Percentiles rank a stretch among this genome's conserved stretches.
phyloP scores from a whole-genome alignment of 2,113 vertebrate species.

The Vidua chalybeata region DNA sequence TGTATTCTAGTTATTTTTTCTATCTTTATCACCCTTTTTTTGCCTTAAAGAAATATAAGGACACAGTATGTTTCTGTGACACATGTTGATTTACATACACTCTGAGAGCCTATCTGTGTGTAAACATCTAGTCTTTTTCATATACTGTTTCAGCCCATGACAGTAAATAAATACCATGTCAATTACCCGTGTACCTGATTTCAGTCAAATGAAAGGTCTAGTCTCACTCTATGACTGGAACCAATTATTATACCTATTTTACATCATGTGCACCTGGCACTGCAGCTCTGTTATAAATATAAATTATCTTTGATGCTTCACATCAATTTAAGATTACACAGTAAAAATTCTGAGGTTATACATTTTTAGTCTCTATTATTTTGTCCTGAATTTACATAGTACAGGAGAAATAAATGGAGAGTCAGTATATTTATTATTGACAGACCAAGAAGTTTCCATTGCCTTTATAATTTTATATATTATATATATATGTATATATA shows the following conservation, averaged over 20 bases:
- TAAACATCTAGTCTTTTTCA: neutral
- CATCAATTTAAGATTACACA: neutral
- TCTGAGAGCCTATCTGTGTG: neutral
- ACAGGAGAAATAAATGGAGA: neutral
- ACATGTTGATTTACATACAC: neutral
- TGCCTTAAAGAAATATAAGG: neutral
- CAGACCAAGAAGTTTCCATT: neutral
- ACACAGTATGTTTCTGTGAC: neutral
- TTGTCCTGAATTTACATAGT: neutral
- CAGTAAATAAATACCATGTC: neutral
- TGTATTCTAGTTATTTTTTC: neutral
- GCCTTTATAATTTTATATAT: neutral
- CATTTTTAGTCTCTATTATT: neutral
- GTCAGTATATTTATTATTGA: neutral
- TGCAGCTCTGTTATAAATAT: neutral
- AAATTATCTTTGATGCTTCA: neutral
- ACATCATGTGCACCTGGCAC: neutral
- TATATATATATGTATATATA: too few relatives aligned
- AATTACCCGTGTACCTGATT: neutral
- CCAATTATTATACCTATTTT: neutral
- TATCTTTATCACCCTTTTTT: neutral
- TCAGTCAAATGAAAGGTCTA: neutral
- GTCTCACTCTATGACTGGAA: neutral
- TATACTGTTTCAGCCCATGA: neutral
- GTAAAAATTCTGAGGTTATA: neutral